Evolutionary conservation across 2,113 vertebrate genomes (phyloP), one percentile per base, ranked within the genome.

Genomic region (Ifrita kowaldi): DNA sequence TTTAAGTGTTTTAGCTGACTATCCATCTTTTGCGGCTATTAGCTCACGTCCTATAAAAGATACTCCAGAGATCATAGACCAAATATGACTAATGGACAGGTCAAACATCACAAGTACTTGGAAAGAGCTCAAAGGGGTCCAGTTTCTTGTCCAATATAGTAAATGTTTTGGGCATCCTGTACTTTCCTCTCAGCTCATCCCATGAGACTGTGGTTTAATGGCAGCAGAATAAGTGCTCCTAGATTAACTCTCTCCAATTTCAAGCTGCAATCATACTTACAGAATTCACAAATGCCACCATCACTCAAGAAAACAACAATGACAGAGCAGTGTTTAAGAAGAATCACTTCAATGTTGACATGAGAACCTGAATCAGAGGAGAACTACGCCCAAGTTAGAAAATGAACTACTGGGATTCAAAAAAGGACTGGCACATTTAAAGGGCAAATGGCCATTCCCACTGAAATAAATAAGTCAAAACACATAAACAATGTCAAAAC

Each of bases 61-160:
- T 73, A 79, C 77, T 85, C 80, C 7, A 28, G 89, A 95, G 53
- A 93, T 95, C 46, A 26, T 19, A 80, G 79, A 74, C 39, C 86
- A 89, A 71, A 92, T 68, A 84, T 70, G 91, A 94, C 74, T 89
- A 95, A 94, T 94, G 84, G 81, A 55, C 79, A 89, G 82, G 78
- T 85, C 87, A 90, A 94, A 93, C 13, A 77, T 80, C 87, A 86
- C 39, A 91, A 95, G 55, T 63, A 77, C 71, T 91, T 96, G 78
- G 87, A 94, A 94, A 90, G 70, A 70, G 39, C 53, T 93, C 75
- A 95, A 46, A 93, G 84, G 33, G 13, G 35, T 91, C 47, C 19
- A 65, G 22, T 87, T 91, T 90, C 82, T 94, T 77, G 39, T 90
- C 78, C 67, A 49, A 67, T 52, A 69, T 57, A 77, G 78, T 53